Base-by-base conservation (phyloP, 2,888 invertebrate genomes). In the Silvanus unidentatus region DNA sequence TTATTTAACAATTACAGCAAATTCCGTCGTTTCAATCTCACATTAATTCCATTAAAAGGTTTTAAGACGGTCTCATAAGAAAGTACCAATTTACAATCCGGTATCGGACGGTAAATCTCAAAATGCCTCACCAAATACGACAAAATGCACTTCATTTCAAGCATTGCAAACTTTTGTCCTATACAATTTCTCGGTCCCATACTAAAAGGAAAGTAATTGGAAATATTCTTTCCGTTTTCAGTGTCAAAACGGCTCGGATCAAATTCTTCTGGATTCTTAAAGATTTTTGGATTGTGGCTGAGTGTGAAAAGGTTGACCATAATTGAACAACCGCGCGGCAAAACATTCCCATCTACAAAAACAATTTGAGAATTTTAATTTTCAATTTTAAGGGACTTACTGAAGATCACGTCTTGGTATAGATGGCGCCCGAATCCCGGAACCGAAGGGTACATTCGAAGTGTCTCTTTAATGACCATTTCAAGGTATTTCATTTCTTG, bases 401-500 rank as follows among this genome's bases (percentile, higher is more conserved):
- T 22, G 22, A 5, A 22, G 3, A 5, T 3, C 8, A 22, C 8
- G 22, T 22, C 22, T 22, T 22, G 3, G 8, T 22, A 22, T 5
- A 22, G 22, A 5, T 22, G 22, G 48, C 66, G 54, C 5, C 49
- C 62, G 28, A 53, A 53, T 3, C 62, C 36, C 2, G 68, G 65
- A 2, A 65, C 66, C 5, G 65, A 47, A n/a, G 68, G 66, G 43
- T 60, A 67, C 9, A 64, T 22, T 28, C 69, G 47, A 16, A 66
- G 43, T 6, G 59, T 47, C 51, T 69, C 68, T 44, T 66, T 66
- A 10, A 68, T 62, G 1, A 65, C 65, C 42, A 53, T 44, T 37
- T 66, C 66, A 39, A 69, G 50, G 42, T 65, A 66, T 48, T 62
- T 66, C 66, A 69, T 66, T 16, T 62, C 46, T 35, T 55, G 53